Base-by-base conservation (phyloP, 2,113 vertebrate species). In the Lycocorax pyrrhopterus region DNA sequence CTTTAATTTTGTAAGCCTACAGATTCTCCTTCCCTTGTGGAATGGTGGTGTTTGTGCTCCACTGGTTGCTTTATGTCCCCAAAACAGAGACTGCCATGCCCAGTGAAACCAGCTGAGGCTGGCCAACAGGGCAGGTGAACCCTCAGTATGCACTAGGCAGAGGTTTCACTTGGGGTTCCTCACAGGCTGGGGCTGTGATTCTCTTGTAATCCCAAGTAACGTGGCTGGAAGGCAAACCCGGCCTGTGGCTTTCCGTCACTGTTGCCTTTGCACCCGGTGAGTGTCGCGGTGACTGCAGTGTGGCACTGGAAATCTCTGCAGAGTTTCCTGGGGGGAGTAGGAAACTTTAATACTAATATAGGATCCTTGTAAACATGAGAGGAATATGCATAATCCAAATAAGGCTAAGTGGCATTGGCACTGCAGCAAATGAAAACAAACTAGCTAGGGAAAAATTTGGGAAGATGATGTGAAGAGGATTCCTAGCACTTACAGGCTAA, bases 201-300 rank as follows among this genome's bases (percentile, higher is more conserved):
- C 29, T 62, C 33, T 6, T 62, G 39, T 16, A 10, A 39, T n/a
- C 44, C 33, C 7, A 9, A 32, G 10, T 22, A 9, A 27, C 0
- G 4, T 23, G 58, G 16, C 49, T 53, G 37, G 21, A 32, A 60
- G 63, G 43, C 58, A 82, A 35, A 75, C 25, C 8, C 9, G 2
- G 39, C 8, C 52, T 16, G 52, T 33, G n/a, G 12, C 37, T 69
- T 69, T 1, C 0, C 33, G 7, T 69, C 33, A 8, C 7, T 19
- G 14, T 41, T 59, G n/a, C 32, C 43, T 47, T 47, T 47, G 7
- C 1, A 39, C 13, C 33, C 3, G 0, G 5, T 5, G 35, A 52
- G 35, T 19, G 27, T 53, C 7, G 2, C 41, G 51, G 32, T n/a
- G 43, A 37, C 41, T 10, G 52, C 23, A n/a, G 32, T 3, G 13